Evolutionary conservation across 2,888 invertebrate species (phyloP).

Genomic region (Alviniconcha strummeri): DNA sequence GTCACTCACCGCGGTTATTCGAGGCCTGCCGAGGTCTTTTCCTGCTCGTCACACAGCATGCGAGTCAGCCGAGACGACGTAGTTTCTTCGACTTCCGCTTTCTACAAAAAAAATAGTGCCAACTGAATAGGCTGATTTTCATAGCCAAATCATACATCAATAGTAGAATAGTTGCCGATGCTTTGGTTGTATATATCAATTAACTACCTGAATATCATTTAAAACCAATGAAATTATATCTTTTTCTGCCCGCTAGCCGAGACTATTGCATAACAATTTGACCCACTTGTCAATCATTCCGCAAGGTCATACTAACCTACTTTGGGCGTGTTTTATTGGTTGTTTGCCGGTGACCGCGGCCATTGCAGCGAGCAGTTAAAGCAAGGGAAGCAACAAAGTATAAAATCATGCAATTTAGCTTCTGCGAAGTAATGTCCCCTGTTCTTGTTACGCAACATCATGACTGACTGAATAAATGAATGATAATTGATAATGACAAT

Average conservation of each 20-base stretch:
- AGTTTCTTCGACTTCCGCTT: constrained; percentile 20
- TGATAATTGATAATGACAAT: no score
- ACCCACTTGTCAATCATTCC: constrained; percentile 32
- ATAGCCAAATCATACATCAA: no score
- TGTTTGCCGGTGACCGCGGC: background rate
- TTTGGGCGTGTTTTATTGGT: constrained; percentile 28
- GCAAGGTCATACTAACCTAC: constrained; percentile 29
- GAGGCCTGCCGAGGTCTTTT: constrained; percentile 12
- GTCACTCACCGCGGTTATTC: constrained; percentile 33
- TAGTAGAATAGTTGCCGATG: no score
- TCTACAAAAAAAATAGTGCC: constrained; percentile 5
- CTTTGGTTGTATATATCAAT: no score
- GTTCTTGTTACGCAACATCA: background rate
- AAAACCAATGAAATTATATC: background rate
- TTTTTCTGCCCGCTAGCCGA: background rate
- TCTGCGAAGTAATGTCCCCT: background rate
- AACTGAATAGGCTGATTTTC: no score
- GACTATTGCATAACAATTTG: constrained; percentile 29
- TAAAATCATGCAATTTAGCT: background rate
- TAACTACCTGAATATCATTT: no score
- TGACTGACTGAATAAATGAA: no score
- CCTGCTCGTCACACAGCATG: background rate
- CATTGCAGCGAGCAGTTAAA: no score
- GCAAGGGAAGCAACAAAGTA: constrained; percentile 2
- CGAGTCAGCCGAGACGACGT: background rate